A percentile compares a stretch with the other conserved stretches of the same genome.
Conservation (phyloP, 2,888 invertebrate species). For the Portevinia maculata region DNA sequence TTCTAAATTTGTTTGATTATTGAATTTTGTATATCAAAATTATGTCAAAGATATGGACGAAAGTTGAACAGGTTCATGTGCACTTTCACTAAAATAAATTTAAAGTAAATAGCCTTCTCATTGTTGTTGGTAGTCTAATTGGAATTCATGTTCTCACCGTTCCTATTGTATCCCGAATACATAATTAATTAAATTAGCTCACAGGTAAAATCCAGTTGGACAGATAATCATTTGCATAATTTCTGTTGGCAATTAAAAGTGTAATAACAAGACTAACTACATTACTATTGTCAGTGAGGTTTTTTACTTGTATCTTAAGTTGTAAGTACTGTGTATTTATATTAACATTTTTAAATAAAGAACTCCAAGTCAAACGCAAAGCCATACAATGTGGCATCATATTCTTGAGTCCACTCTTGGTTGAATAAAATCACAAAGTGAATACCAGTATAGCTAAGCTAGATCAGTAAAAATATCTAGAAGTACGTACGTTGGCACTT, state of each 20-base stretch:
- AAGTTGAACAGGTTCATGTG: constrained; percentile 62
- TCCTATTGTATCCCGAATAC: not conserved
- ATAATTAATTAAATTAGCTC: not conserved
- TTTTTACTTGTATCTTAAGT: too few relatives aligned
- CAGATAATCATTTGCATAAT: constrained; percentile 28
- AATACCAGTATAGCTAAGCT: constrained; percentile 21
- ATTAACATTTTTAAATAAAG: constrained; percentile 18
- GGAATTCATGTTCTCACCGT: not conserved
- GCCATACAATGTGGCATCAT: constrained; percentile 37
- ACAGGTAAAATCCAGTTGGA: not conserved
- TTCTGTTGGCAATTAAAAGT: too few relatives aligned
- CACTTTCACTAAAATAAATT: constrained; percentile 60
- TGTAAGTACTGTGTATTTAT: too few relatives aligned
- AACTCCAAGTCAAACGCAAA: constrained; percentile 33
- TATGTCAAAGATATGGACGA: constrained; percentile 47
- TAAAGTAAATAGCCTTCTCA: not conserved
- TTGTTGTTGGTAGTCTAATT: not conserved
- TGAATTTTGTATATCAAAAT: constrained; percentile 60
- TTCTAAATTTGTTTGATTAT: constrained; percentile 58
- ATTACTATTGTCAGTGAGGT: too few relatives aligned
- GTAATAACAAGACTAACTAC: too few relatives aligned
- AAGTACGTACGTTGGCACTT: constrained; percentile 42
- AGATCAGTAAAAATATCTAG: constrained; percentile 41
- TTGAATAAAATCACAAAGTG: constrained; percentile 39
- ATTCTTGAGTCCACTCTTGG: constrained; percentile 10